These are phyloP conservation scores for Parelbella ahira DNA, from an alignment of 2,888 invertebrate species.

Conservation along the genomic window DNA sequence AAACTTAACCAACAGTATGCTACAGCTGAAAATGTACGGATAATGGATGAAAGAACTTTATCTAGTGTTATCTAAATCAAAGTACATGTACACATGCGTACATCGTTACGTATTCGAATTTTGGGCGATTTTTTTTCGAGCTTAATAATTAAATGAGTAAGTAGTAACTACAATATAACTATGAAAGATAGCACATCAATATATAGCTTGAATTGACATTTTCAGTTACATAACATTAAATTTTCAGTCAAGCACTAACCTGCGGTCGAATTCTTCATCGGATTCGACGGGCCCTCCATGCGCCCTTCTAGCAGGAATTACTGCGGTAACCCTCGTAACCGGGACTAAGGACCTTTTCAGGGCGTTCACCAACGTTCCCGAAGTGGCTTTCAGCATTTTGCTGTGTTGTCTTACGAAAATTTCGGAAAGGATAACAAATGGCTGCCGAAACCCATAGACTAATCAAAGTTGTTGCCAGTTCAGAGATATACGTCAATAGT, in stretches of 20 bases:
- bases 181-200: background rate
- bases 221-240: conserved; percentile 72
- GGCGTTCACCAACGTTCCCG: conserved; percentile 61
- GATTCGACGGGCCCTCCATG: conserved; percentile 83
- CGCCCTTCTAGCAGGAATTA: conserved; percentile 49
- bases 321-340: conserved; percentile 53
- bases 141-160: too few relatives aligned
- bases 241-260: conserved; percentile 57
- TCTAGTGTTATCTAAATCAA: too few relatives aligned
- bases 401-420: conserved; percentile 47
- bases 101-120: too few relatives aligned
- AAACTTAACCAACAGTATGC: too few relatives aligned
- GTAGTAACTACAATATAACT: too few relatives aligned
- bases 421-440: conserved; percentile 68
- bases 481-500: conserved; percentile 2
- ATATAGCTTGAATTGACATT: conserved; percentile 2
- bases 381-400: conserved; percentile 74
- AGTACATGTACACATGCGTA: too few relatives aligned
- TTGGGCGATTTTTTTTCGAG: background rate
- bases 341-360: conserved; percentile 63
- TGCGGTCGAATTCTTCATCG: conserved; percentile 91
- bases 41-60: too few relatives aligned
- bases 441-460: conserved; percentile 46
- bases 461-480: conserved; percentile 4
- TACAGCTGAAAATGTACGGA: too few relatives aligned